These are phyloP conservation scores for Dicerorhinus sumatrensis DNA, from an alignment of 2,113 vertebrate genomes.

Conservation along the genomic window DNA sequence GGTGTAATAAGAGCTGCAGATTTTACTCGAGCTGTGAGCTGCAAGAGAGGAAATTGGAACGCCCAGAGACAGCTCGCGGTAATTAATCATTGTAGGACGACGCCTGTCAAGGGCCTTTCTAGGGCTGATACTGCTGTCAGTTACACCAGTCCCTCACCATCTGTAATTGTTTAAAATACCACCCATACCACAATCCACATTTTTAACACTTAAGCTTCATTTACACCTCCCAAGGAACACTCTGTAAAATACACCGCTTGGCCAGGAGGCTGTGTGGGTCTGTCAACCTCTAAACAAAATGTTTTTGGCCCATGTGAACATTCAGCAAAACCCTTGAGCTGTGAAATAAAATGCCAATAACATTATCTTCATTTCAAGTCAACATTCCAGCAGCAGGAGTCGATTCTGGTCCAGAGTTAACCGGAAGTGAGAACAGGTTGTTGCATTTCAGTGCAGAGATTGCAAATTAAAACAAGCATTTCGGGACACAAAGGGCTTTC, in stretches of 20 bases:
- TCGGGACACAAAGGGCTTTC: not conserved
- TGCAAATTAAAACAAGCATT: constrained; percentile 53
- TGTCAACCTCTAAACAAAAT: constrained; percentile 64
- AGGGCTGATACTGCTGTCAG: constrained; percentile 94
- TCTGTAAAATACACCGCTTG: constrained; percentile 60
- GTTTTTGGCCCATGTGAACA: constrained; percentile 15
- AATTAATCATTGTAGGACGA: constrained; percentile 97
- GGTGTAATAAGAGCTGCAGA: constrained; percentile 90
- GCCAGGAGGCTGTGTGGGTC: constrained; percentile 65
- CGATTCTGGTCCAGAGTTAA: not conserved
- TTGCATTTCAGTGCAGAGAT: not conserved
- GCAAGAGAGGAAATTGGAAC: constrained; percentile 94
- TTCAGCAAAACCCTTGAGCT: constrained; percentile 63
- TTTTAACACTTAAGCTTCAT: constrained; percentile 87
- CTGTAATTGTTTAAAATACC: constrained; percentile 95
- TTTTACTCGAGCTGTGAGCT: constrained; percentile 88
- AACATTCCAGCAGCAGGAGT: constrained; percentile 59
- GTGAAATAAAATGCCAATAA: constrained; percentile 57
- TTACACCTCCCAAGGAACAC: constrained; percentile 81
- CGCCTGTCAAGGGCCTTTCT: constrained; percentile 95
- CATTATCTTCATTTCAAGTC: constrained; percentile 65
- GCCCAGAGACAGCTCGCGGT: constrained; percentile 89
- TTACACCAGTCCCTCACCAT: constrained; percentile 91
- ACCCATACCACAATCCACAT: constrained; percentile 84
- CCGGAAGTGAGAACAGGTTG: not conserved